phyloP scores from a whole-genome alignment of 2,113 vertebrate genomes.

The Cephalopterus ornatus region DNA sequence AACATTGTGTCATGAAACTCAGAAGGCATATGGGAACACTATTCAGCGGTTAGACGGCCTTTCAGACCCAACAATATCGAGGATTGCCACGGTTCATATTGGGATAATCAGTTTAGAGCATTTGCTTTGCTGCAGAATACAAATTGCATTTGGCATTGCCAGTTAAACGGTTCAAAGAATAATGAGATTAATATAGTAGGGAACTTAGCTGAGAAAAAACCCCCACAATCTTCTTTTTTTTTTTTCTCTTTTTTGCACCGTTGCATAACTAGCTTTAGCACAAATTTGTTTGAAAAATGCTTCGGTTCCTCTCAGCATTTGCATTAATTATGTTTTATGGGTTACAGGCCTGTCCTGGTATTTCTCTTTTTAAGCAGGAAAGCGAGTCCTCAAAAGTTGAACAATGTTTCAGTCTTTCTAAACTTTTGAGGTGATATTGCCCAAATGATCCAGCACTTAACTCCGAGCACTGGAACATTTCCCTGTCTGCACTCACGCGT shows the following conservation, averaged over 20 bases:
- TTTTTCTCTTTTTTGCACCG: slow-evolving; percentile 62
- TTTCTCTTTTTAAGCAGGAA: slow-evolving; percentile 16
- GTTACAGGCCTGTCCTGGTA: not conserved
- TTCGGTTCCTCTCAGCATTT: slow-evolving; percentile 35
- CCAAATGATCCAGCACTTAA: not conserved
- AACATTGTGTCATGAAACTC: slow-evolving; percentile 99
- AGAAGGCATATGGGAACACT: slow-evolving; percentile 98
- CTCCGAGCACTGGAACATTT: not conserved
- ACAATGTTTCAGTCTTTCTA: not conserved
- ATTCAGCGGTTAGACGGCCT: slow-evolving; percentile 91
- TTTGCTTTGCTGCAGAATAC: slow-evolving; percentile 96
- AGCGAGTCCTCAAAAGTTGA: not conserved
- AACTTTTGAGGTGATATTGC: not conserved
- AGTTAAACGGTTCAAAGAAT: slow-evolving; percentile 99
- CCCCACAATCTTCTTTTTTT: slow-evolving; percentile 39
- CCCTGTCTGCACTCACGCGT: not conserved
- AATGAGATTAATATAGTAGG: slow-evolving; percentile 99
- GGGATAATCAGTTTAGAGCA: slow-evolving; percentile 99
- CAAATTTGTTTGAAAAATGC: slow-evolving; percentile 63
- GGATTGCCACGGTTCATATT: slow-evolving; percentile 98
- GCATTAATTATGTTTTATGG: slow-evolving; percentile 26
- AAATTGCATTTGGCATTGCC: slow-evolving; percentile 99
- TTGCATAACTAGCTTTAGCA: slow-evolving; percentile 78
- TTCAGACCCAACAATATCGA: slow-evolving; percentile 97
- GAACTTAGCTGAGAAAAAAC: slow-evolving; percentile 89